Base-by-base conservation (phyloP, 2,113 vertebrate genomes). In the Scomber japonicus region DNA sequence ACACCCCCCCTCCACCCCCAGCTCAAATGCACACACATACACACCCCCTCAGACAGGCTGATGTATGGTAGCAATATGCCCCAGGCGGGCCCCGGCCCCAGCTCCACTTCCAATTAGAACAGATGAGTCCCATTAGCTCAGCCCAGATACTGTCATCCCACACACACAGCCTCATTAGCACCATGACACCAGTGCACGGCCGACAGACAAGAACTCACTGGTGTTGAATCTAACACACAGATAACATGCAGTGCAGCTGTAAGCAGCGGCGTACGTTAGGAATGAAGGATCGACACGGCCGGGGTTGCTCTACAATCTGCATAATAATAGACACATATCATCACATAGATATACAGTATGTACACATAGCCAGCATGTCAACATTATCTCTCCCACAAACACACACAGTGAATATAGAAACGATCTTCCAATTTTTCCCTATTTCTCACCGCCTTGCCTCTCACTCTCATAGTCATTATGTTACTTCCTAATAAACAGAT, bases 51-150 rank as follows among this genome's bases (percentile, higher is more conserved):
- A 86, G 92, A 92, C 92, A 94, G 93, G 90, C 93, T 95, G 95
- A 96, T 95, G 90, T 95, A 95, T 96, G 91, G 90, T 56, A 93
- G 93, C 92, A 95, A 95, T 96, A 95, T 96, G 94, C 94, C 94
- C 89, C 83, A 94, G 94, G 94, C 94, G 82, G 87, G 89, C 83
- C 83, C 79, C 65, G 73, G 81, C 91, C 88, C 78, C 77, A 67
- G 89, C 88, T 90, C 90, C 83, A 50, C 86, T 91, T 84, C 87
- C 92, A 94, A 94, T 94, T 94, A 93, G 88, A 92, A 93, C 92
- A 94, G 94, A 96, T 95, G 93, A 95, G 92, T 91, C 91, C 92
- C 93, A 93, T 94, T 92, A 91, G 86, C 88, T 90, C 78, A 51
- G 91, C 88, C 92, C 91, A 88, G 88, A 91, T 91, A 87, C 90